These are phyloP conservation scores for Hemicordylus capensis DNA, from an alignment of 2,113 vertebrate species.

Conservation along the genomic window DNA sequence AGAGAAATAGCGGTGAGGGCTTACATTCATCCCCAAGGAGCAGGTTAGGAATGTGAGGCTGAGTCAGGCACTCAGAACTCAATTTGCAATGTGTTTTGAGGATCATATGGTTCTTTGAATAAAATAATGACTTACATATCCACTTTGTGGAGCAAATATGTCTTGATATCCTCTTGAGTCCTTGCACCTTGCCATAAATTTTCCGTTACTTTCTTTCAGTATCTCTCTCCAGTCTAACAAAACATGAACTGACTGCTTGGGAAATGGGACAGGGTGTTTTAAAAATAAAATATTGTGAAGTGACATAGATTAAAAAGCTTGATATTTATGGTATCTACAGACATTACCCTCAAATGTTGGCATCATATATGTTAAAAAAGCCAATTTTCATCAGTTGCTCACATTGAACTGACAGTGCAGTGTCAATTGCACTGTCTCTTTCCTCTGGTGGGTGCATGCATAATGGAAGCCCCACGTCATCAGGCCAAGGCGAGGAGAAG, in stretches of 20 bases:
- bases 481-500: neutral
- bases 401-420: neutral
- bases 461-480: neutral
- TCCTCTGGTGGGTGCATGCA: neutral
- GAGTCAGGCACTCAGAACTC: neutral
- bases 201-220: neutral
- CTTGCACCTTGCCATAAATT: neutral
- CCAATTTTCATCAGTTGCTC: neutral
- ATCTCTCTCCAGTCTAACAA: neutral
- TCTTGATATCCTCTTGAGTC: neutral
- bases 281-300: neutral
- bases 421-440: neutral
- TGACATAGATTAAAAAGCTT: no score
- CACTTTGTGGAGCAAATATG: neutral
- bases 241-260: neutral
- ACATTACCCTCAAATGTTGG: neutral
- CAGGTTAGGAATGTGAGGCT: neutral
- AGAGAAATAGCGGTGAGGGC: neutral
- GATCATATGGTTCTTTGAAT: neutral
- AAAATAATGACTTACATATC: neutral
- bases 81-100: neutral
- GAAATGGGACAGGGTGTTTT: neutral
- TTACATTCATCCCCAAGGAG: fast-evolving
- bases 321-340: neutral
- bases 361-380: neutral